Evolutionary conservation across 2,113 vertebrate genomes (phyloP).

Genomic region (Colistium nudipinnis): DNA sequence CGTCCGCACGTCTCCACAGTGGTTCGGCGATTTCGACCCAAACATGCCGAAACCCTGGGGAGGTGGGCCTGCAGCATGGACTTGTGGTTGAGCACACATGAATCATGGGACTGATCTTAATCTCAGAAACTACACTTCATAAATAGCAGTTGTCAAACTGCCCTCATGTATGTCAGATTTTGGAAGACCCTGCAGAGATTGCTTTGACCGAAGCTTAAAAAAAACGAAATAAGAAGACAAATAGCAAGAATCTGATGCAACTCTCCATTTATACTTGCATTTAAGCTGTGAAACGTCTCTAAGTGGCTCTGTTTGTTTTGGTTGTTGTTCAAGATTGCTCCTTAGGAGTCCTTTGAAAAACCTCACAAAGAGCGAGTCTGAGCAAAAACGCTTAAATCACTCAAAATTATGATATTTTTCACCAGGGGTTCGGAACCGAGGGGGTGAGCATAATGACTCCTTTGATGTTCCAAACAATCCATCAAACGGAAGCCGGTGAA

Average conservation of each 20-base stretch:
- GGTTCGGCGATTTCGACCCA: slow-evolving; percentile 29
- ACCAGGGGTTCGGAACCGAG: slow-evolving; percentile 43
- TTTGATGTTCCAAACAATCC: slow-evolving; percentile 74
- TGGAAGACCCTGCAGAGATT: background rate
- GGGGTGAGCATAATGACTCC: slow-evolving; percentile 60
- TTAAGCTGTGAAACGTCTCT: slow-evolving; percentile 23
- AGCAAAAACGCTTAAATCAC: slow-evolving; percentile 69
- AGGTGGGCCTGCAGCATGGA: slow-evolving; percentile 37
- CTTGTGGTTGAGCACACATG: background rate
- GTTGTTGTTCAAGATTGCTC: slow-evolving; percentile 55
- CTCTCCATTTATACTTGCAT: slow-evolving; percentile 18
- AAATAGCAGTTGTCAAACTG: background rate
- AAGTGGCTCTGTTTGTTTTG: slow-evolving; percentile 20
- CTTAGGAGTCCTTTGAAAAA: slow-evolving; percentile 64
- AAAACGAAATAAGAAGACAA: slow-evolving; percentile 15
- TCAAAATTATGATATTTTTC: slow-evolving; percentile 60
- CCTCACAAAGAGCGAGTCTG: slow-evolving; percentile 23
- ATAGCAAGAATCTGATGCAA: slow-evolving; percentile 20
- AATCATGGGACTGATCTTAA: no score
- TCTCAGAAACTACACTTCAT: background rate
- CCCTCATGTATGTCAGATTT: background rate
- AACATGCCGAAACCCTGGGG: slow-evolving; percentile 44
- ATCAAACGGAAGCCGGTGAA: slow-evolving; percentile 64
- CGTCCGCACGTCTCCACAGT: slow-evolving; percentile 34
- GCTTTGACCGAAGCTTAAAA: background rate